Evolutionary conservation across 1,140 invertebrate genomes (phyloP).

Genomic region (Conus betulinus): DNA sequence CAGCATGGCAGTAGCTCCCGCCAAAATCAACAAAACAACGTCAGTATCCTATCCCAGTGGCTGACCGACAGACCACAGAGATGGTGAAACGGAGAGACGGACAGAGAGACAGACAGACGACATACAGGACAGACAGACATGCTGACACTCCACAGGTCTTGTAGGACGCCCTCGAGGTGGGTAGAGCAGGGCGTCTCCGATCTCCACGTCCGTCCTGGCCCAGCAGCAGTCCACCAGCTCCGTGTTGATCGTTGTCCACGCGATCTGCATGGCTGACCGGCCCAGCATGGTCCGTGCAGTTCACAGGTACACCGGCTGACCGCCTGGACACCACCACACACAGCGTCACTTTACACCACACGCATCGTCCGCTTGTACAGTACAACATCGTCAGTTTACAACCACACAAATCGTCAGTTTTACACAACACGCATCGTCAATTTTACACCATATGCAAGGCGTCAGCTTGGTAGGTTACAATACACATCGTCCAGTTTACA

Average conservation of each 20-base stretch:
- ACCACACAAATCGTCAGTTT: too few relatives aligned
- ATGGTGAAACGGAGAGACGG: conserved; percentile 75
- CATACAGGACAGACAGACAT: not conserved
- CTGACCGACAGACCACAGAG: conserved; percentile 71
- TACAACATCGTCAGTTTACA: not conserved
- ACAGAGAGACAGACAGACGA: conserved; percentile 1
- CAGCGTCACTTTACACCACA: too few relatives aligned
- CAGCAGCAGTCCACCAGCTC: conserved; percentile 71
- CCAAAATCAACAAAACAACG: not conserved
- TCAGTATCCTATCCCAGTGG: conserved; percentile 52
- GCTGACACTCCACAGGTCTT: conserved; percentile 77
- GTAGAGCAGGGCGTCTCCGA: conserved; percentile 74
- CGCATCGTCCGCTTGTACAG: too few relatives aligned
- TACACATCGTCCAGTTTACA: too few relatives aligned
- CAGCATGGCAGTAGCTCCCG: not conserved
- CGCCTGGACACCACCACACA: conserved; percentile 36
- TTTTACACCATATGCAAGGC: too few relatives aligned
- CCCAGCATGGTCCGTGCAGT: conserved; percentile 80
- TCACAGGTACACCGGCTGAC: conserved; percentile 78
- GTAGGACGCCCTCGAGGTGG: conserved; percentile 77
- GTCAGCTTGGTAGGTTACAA: too few relatives aligned
- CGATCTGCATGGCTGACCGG: conserved; percentile 78
- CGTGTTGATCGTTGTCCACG: conserved; percentile 75
- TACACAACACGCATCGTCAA: too few relatives aligned
- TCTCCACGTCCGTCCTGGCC: conserved; percentile 71